Base-by-base conservation (phyloP, 2,888 invertebrate genomes). In the Malthinus flaveolus region DNA sequence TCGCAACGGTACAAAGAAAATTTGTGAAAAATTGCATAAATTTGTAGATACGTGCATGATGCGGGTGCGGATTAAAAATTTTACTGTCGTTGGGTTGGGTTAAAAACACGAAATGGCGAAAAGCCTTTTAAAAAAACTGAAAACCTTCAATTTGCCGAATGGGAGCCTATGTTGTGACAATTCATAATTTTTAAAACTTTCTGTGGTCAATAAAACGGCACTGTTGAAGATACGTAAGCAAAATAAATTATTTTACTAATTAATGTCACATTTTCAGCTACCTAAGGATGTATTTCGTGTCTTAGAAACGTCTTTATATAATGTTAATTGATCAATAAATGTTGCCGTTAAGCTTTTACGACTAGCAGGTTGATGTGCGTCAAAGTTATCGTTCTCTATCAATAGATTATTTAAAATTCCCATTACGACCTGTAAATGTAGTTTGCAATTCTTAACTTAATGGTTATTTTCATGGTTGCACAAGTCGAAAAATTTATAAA, bases 341-440 rank as follows among this genome's bases (percentile, higher is more conserved):
- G 49, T 49, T 31, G 54, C 56, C 60, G 56, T 60, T 60, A 60
- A 60, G 52, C 39, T 56, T 60, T 60, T 60, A 60, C 53, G 49
- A 48, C 53, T 23, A 45, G 48, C 48, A 48, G 48, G 47, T 55
- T 54, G 59, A 59, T 56, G 59, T 59, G 55, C 56, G 56, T 59
- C 59, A 59, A 62, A 62, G 56, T 61, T 63, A 61, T 61, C 60
- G 63, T 62, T 60, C 54, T 62, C 58, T 59, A 46, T 55, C 59
- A 52, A 65, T 65, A 56, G 62, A 62, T 65, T 65, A 65, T 65
- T 65, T 65, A 65, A 63, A 65, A 59, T 58, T 56, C 61, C 64
- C 65, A 68, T 68, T 71, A 69, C 70, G 71, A 71, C 61, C 71
- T 71, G 71, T 71, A 71, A 71, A 71, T 68, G 71, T 67, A 66